phyloP scores from a whole-genome alignment of 2,797 vertebrate genomes.

The Distichodus sexfasciatus region DNA sequence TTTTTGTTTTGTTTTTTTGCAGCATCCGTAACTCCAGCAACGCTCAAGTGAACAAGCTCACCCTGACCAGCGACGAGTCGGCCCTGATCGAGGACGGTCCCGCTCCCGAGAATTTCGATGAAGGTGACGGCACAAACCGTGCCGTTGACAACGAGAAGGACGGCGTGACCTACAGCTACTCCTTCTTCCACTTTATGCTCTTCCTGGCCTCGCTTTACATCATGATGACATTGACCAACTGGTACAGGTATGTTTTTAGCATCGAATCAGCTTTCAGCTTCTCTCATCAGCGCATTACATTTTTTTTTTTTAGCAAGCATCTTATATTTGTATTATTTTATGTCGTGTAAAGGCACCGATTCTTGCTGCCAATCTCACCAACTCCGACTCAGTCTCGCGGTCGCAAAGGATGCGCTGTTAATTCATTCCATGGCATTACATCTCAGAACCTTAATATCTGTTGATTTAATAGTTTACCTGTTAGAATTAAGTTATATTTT shows the following conservation, averaged over 20 bases:
- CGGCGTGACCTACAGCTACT: slow-evolving; percentile 95
- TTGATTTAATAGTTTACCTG: no score
- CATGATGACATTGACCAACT: slow-evolving; percentile 99
- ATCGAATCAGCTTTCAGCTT: no score
- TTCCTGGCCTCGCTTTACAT: slow-evolving; percentile 97
- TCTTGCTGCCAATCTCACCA: no score
- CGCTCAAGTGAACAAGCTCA: slow-evolving; percentile 93
- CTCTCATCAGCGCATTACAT: not conserved
- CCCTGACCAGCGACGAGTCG: slow-evolving; percentile 90
- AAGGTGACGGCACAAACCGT: slow-evolving; percentile 67
- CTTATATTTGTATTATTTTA: no score
- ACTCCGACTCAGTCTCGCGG: no score
- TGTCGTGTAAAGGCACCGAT: no score
- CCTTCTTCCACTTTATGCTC: slow-evolving; percentile 99
- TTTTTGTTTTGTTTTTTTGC: not conserved
- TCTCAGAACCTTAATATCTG: no score
- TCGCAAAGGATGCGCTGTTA: no score
- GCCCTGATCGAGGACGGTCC: slow-evolving; percentile 92
- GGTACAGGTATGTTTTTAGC: slow-evolving; percentile 89
- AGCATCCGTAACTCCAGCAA: slow-evolving; percentile 96
- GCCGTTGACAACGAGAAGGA: slow-evolving; percentile 94
- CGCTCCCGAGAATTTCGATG: slow-evolving; percentile 78
- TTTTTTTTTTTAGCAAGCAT: not conserved
- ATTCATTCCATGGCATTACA: no score
- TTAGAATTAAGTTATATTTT: no score